Conservation (phyloP, 2,797 vertebrate genomes). For the Alectoris magna region DNA sequence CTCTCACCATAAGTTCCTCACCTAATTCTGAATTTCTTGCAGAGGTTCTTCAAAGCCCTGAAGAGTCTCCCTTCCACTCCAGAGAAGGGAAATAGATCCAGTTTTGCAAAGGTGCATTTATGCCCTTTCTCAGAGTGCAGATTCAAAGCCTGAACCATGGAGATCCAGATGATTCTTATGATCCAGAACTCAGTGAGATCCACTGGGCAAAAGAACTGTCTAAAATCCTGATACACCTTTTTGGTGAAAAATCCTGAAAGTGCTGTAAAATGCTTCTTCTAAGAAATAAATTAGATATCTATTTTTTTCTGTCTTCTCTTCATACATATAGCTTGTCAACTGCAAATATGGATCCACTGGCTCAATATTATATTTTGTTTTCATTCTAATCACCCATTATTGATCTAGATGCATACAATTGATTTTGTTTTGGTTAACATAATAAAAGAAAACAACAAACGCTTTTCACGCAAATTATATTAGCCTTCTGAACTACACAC, state of each 20-base stretch:
- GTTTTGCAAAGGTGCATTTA: neutral
- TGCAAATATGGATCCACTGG: neutral
- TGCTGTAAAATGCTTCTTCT: neutral
- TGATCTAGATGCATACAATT: neutral
- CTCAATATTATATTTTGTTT: neutral
- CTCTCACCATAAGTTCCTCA: neutral
- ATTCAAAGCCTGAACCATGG: neutral
- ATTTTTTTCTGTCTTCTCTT: neutral
- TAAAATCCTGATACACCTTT: neutral
- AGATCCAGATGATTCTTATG: neutral
- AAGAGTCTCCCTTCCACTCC: neutral
- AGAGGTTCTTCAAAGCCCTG: neutral
- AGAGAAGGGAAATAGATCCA: neutral
- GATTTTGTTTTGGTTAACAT: neutral
- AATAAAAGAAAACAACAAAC: constrained; percentile 29
- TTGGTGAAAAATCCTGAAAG: neutral
- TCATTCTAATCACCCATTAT: neutral
- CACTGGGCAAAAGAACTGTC: neutral
- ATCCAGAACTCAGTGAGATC: neutral
- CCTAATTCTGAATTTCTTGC: neutral
- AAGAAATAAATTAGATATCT: neutral
- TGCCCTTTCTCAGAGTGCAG: neutral
- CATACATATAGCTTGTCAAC: neutral
- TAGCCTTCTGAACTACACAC: neutral
- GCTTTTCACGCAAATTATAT: neutral